These are phyloP conservation scores for Urocitellus parryii DNA, from an alignment of 2,113 vertebrate genomes.

Conservation along the genomic window DNA sequence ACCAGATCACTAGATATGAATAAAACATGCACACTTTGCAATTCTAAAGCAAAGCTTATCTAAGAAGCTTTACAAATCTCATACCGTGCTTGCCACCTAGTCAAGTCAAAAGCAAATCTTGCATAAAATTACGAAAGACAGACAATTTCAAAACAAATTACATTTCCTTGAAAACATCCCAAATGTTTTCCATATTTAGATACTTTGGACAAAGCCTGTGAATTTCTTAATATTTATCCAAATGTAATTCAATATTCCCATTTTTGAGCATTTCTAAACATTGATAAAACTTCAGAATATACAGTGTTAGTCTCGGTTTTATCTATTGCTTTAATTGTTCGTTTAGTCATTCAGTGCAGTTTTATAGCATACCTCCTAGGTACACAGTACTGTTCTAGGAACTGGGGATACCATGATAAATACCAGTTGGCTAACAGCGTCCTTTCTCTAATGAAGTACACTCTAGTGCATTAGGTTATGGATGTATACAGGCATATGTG, in stretches of 20 bases:
- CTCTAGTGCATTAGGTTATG: background rate
- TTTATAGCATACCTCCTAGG: background rate
- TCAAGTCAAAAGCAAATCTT: conserved; percentile 78
- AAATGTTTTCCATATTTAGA: conserved; percentile 69
- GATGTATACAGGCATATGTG: background rate
- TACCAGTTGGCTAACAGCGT: background rate
- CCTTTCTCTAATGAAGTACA: background rate
- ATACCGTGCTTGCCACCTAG: conserved; percentile 65
- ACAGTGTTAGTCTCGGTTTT: background rate
- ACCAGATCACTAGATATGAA: conserved; percentile 78
- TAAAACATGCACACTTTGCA: conserved; percentile 79
- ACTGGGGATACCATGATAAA: background rate
- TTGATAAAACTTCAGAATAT: conserved; percentile 58
- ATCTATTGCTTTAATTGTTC: conserved; percentile 16
- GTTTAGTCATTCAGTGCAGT: background rate
- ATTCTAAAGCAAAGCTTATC: conserved; percentile 75
- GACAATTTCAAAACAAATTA: conserved; percentile 80
- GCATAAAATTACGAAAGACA: conserved; percentile 79
- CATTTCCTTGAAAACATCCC: conserved; percentile 70
- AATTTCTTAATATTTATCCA: conserved; percentile 69
- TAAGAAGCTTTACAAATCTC: conserved; percentile 74
- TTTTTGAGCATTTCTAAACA: conserved; percentile 55
- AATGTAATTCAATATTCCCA: conserved; percentile 59
- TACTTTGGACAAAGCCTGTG: conserved; percentile 62
- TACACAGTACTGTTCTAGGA: background rate